Conservation (phyloP, 2,888 invertebrate species). For the Crematogaster levior region DNA sequence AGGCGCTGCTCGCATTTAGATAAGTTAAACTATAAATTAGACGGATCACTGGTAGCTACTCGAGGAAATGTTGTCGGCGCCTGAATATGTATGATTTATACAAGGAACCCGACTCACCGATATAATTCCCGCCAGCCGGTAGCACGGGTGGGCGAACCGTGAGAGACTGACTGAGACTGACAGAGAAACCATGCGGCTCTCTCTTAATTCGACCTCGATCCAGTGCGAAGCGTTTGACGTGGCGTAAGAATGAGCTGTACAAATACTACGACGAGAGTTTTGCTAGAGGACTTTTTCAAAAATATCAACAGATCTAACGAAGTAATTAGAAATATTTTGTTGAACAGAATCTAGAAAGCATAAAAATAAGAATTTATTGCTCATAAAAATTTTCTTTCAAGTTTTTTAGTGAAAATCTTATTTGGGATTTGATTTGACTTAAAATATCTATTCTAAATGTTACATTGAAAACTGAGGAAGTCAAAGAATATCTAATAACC, state of each 20-base stretch:
- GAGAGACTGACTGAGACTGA: slow-evolving; percentile 56
- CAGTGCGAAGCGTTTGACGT: slow-evolving; percentile 40
- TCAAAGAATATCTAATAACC: background rate
- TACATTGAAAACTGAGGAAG: background rate
- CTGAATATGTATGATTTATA: slow-evolving; percentile 84
- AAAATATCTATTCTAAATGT: slow-evolving; percentile 7
- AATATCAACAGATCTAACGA: background rate
- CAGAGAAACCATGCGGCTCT: slow-evolving; percentile 34
- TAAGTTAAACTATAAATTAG: slow-evolving; percentile 86
- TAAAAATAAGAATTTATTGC: background rate
- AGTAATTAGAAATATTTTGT: background rate
- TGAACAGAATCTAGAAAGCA: background rate
- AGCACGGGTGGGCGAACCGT: slow-evolving; percentile 59
- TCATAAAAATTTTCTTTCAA: background rate
- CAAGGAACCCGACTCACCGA: slow-evolving; percentile 80
- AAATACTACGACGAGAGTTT: background rate
- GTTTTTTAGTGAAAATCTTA: background rate
- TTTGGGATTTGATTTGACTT: background rate
- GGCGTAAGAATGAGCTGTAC: slow-evolving; percentile 30
- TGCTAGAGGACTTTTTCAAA: background rate
- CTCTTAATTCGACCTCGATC: slow-evolving; percentile 52
- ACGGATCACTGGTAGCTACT: slow-evolving; percentile 84
- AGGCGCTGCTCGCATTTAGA: slow-evolving; percentile 83
- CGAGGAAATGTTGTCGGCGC: slow-evolving; percentile 83
- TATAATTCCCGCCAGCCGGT: slow-evolving; percentile 77